phyloP scores from a whole-genome alignment of 2,113 vertebrate species.

The Rhadina sibilatrix region DNA sequence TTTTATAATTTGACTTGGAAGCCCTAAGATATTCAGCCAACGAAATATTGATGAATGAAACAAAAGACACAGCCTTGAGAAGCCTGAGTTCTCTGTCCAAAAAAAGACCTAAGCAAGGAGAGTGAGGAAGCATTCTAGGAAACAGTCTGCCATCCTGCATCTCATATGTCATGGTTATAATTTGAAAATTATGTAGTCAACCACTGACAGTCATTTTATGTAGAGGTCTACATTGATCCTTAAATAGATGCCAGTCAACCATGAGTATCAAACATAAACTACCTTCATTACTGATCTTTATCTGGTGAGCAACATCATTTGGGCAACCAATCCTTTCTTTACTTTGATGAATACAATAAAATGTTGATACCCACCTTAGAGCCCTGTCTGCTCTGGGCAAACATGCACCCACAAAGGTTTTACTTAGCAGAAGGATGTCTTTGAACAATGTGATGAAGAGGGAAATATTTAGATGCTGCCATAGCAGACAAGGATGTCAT shows the following conservation, averaged over 20 bases:
- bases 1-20: background rate
- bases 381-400: background rate
- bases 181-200: background rate
- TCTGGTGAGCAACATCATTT: background rate
- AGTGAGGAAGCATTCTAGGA: background rate
- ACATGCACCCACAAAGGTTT: background rate
- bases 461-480: background rate
- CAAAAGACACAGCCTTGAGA: background rate
- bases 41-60: background rate
- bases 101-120: background rate
- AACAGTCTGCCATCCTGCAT: background rate
- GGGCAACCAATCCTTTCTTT: background rate
- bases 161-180: background rate
- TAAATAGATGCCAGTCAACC: background rate
- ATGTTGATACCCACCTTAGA: accelerated
- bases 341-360: background rate
- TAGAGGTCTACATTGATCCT: background rate
- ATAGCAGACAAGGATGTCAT: background rate
- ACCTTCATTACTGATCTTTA: background rate
- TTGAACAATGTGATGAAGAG: background rate
- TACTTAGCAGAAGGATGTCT: background rate
- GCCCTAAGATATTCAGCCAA: background rate
- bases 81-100: background rate
- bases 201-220: background rate
- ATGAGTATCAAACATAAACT: background rate